Percentiles rank a stretch among this genome's conserved stretches.
phyloP scores from a whole-genome alignment of 2,113 vertebrate species.

The Aramus guarauna region DNA sequence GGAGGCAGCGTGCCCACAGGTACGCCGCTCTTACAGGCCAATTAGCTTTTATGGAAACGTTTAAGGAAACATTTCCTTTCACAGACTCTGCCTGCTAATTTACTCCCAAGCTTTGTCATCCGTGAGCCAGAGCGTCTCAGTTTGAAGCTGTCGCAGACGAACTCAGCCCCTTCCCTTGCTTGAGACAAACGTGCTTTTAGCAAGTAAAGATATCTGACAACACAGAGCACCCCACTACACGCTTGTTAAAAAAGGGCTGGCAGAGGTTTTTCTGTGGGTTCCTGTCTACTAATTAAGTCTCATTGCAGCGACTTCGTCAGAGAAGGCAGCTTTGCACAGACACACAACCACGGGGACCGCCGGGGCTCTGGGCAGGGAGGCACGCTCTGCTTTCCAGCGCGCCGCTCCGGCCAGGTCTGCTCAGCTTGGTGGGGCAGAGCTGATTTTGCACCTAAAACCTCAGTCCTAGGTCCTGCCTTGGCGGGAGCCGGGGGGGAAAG shows the following conservation, averaged over 20 bases:
- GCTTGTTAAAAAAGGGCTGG: not conserved
- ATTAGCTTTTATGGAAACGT: conserved; percentile 55
- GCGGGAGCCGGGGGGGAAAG: not conserved
- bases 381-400: not conserved
- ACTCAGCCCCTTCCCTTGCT: not conserved
- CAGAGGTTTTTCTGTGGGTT: not conserved
- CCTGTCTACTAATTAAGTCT: not conserved
- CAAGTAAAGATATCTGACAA: not conserved
- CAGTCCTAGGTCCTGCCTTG: not conserved
- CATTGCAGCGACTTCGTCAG: not conserved
- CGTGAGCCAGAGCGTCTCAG: not conserved
- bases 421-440: not conserved
- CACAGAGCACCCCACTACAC: rapidly evolving
- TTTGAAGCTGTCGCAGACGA: not conserved
- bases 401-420: not conserved
- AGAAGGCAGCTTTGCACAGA: not conserved
- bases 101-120: conserved; percentile 29
- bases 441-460: not conserved
- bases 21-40: conserved; percentile 32
- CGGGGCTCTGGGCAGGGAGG: rapidly evolving
- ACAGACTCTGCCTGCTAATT: conserved; percentile 46
- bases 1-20: not conserved
- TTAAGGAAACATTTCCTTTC: conserved; percentile 59
- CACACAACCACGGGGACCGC: rapidly evolving
- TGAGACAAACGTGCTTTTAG: not conserved